Evolutionary conservation across 53 echinoderm and acorn worm genomes (phyloP), one percentile per base, ranked within the genome.

Genomic region (Zoroaster sp.): DNA sequence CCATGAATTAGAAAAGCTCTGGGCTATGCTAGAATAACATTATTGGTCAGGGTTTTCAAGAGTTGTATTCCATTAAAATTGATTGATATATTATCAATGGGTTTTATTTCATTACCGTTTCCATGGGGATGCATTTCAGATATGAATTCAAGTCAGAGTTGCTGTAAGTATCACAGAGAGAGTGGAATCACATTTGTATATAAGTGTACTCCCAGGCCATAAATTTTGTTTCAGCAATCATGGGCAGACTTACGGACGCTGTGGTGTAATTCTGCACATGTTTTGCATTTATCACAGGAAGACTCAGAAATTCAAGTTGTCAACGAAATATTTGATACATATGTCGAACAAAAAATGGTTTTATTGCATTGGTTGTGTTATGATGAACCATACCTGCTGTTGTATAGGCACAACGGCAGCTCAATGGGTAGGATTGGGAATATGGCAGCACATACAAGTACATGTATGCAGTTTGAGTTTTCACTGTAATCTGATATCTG

Each of bases 271-370:
- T 68, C 82, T 3, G 66, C 82, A 82, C 82, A 82, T 82, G 82
- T 45, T 82, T 31, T 36, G 45, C 66, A 43, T 68, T 82, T 68
- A 40, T 66, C 45, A 44, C 43, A 82, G 68, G 82, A 82, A 42
- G 82, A 68, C 82, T 32, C 43, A 68, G 82, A 82, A 41, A 82
- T 82, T 67, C 41, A 67, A 82, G 67, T 68, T 68, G 82, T 82
- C 82, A 82, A 66, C 28, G 5, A 67, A 30, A 42, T 68, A 82
- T 82, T 82, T 82, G 82, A 82, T 66, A 68, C 82, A 67, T 31
- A 81, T 67, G 81, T 66, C 42, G n/a, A 55, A 66, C 9, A 23
- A 55, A 78, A 53, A 77, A 59, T 17, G 35, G 40, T 40, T 17
- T 12, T 39, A 71, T 71, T 71, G 71, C 20, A 71, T 71, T 13